Evolutionary conservation across 2,797 vertebrate genomes (phyloP), one percentile per base, ranked within the genome.

Genomic region (Epinephelus malabaricus): DNA sequence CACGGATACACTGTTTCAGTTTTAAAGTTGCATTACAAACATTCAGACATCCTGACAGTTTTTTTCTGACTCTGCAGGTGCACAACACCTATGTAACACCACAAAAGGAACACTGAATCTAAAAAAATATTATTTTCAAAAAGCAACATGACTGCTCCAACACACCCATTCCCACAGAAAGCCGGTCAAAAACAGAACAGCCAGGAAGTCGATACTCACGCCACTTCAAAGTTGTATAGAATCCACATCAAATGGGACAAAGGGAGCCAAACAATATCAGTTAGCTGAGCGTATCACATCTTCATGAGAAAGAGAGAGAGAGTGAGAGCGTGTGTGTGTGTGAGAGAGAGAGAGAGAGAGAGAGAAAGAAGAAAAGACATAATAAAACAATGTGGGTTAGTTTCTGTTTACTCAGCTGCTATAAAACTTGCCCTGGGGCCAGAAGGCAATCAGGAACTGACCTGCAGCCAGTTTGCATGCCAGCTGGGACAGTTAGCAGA

Each of bases 321-420:
- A 7, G 67, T 6, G n/a, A 11, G 19, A 23, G 49, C 5, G 40
- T 19, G 34, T 34, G 34, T 8, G 34, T 34, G 34, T 34, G 30
- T 34, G 25, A 21, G 43, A 18, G 50, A 9, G 38, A 40, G 38
- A 40, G 74, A 64, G 68, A 15, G 45, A 0, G 58, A 47, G 19
- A 53, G 34, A 45, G 19, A 12, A 19, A 54, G 53, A 65, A 54
- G 62, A 83, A 63, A 63, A 78, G 43, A 79, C 79, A 79, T 69
- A 50, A 80, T 79, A 61, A 72, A 79, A 71, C 61, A 81, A 78
- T 81, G 67, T 69, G 71, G n/a, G 75, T 64, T 27, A 64, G 81
- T 86, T 84, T 91, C 78, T 91, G 85, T 89, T 89, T 88, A 71
- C 70, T 80, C 86, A 89, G 87, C 89, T 89, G 83, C 54, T 23